Evolutionary conservation across 2,888 invertebrate species (phyloP), one percentile per base, ranked within the genome.

Genomic region (Pandemis heparana): DNA sequence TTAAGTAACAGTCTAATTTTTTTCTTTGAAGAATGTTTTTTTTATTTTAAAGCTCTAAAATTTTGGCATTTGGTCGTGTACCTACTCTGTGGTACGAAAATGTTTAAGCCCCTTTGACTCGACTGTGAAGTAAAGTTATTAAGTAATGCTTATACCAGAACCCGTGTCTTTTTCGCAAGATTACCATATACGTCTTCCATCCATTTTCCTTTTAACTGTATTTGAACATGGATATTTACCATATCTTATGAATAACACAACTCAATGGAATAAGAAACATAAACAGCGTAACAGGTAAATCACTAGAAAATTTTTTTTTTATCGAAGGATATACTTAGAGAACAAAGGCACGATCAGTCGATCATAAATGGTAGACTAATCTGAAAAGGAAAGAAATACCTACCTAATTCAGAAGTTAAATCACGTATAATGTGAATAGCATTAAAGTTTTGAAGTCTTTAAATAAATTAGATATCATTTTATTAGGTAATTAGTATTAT

Each of bases 161-260:
- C 46, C 59, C 41, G 16, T 46, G 18, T 63, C 16, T 53, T n/a
- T 18, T 43, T 59, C 59, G 23, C 23, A 46, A n/a, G 67, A 67
- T 67, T 59, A 46, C 23, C 59, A 67, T 67, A 59, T 32, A 32
- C 18, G 56, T 67, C 59, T 23, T 23, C 14, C 56, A 67, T 59
- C 41, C 43, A 59, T 59, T 59, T 67, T 67, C 59, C 56, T 41
- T 59, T 59, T 46, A 67, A 67, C 67, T 46, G 10, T 59, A 67
- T 59, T 59, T 67, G 67, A 67, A 67, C 67, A 59, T n/a, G 59
- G 8, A 43, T 67, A 56, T 67, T 67, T 67, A 59, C 67, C 59
- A 59, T 67, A 67, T 59, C 59, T 67, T 59, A 59, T 46, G 67
- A 67, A 67, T 67, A 67, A 56, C 56, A 56, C 41, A 67, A 67